A percentile compares a stretch with the other conserved stretches of the same genome.
Conservation (phyloP, 2,797 vertebrate genomes). For the Acestrorhynchus altus region DNA sequence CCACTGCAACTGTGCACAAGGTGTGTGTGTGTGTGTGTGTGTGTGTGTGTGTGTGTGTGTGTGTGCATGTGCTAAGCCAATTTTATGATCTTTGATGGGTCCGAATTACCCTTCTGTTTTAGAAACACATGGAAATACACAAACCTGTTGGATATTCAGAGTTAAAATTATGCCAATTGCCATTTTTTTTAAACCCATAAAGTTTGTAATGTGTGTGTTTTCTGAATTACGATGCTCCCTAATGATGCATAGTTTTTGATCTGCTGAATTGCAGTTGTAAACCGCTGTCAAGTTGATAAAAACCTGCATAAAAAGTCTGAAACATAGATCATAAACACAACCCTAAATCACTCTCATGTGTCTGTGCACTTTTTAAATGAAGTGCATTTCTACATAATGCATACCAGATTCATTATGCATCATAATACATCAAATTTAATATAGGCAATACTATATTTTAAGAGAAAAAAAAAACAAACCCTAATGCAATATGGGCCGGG, state of each 20-base stretch:
- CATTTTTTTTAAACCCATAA: not conserved
- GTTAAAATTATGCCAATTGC: not conserved
- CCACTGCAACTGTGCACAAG: conserved; percentile 26
- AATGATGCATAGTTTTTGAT: conserved; percentile 11
- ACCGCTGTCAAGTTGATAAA: not conserved
- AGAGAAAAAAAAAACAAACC: no score
- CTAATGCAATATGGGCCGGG: no score
- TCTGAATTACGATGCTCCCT: conserved; percentile 6
- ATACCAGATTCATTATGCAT: no score
- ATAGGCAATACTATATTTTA: no score
- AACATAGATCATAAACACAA: not conserved
- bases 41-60: not conserved
- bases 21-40: not conserved
- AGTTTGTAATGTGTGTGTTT: conserved; percentile 5
- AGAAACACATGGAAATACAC: not conserved
- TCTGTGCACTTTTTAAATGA: not conserved
- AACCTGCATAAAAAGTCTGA: not conserved
- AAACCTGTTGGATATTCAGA: not conserved
- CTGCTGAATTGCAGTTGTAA: not conserved
- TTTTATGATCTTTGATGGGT: not conserved
- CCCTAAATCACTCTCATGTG: not conserved
- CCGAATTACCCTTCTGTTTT: not conserved
- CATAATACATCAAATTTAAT: no score
- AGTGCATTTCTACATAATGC: not conserved
- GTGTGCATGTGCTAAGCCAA: not conserved